Conservation (phyloP, 2,113 vertebrate species). For the Neotoma lepida region DNA sequence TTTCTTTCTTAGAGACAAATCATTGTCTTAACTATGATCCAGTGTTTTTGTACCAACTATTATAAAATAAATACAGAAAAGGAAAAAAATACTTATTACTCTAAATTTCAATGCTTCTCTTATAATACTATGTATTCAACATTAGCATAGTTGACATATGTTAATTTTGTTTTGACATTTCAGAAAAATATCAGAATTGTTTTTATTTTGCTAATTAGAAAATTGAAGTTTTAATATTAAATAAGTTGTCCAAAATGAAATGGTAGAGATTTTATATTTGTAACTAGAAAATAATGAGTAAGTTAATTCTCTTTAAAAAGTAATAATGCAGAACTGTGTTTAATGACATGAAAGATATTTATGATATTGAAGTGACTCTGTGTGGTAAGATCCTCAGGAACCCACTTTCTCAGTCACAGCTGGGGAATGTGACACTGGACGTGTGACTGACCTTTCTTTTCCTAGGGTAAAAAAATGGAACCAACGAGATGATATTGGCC, state of each 20-base stretch:
- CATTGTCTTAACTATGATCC: background rate
- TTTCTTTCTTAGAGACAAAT: conserved; percentile 30
- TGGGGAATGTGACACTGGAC: background rate
- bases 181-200: background rate
- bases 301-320: conserved; percentile 25
- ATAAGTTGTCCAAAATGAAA: conserved; percentile 14
- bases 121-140: background rate
- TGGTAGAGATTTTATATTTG: background rate
- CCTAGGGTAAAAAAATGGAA: background rate
- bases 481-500: background rate
- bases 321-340: conserved; percentile 5
- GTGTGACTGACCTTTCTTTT: background rate
- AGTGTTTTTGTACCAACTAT: background rate
- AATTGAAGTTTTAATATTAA: conserved; percentile 25
- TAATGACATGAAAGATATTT: conserved; percentile 20
- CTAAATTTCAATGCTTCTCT: background rate
- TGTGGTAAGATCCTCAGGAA: background rate
- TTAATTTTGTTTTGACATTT: conserved; percentile 53
- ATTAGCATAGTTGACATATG: background rate
- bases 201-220: conserved; percentile 39
- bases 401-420: background rate
- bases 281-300: conserved; percentile 15
- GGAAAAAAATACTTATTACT: background rate
- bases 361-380: background rate
- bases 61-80: conserved; percentile 12